These are phyloP conservation scores for Tortricodes alternella DNA, from an alignment of 2,888 invertebrate genomes.

Conservation along the genomic window DNA sequence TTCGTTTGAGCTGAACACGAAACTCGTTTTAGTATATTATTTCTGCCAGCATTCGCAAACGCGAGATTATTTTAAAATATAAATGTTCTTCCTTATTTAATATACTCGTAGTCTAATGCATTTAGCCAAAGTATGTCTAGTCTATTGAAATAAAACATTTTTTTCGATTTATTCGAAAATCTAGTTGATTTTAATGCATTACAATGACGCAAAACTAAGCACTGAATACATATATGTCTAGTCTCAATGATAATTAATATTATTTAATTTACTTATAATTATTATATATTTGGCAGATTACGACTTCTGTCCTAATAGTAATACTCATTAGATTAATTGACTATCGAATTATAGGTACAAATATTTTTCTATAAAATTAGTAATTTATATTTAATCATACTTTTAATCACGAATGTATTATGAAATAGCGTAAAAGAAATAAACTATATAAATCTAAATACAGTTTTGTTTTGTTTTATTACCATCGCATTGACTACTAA, in stretches of 20 bases:
- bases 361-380: not conserved
- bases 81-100: not conserved
- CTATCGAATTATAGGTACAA: not conserved
- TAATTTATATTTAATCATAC: not conserved
- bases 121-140: slow-evolving; percentile 16
- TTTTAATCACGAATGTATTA: not conserved
- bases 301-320: not conserved
- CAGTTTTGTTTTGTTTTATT: not conserved
- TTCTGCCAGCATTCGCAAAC: not conserved
- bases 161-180: too few species aligned
- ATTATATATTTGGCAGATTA: not conserved
- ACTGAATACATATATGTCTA: too few species aligned
- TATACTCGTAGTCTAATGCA: not conserved
- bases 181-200: too few species aligned
- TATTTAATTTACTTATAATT: not conserved
- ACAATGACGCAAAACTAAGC: too few species aligned
- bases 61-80: not conserved
- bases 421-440: not conserved
- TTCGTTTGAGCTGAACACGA: not conserved
- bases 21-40: too few species aligned
- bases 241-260: not conserved
- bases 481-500: not conserved
- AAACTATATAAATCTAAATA: not conserved
- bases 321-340: not conserved
- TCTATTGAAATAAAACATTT: too few species aligned